Conservation (phyloP, 2,888 invertebrate species). For the Caradrina clavipalpis region DNA sequence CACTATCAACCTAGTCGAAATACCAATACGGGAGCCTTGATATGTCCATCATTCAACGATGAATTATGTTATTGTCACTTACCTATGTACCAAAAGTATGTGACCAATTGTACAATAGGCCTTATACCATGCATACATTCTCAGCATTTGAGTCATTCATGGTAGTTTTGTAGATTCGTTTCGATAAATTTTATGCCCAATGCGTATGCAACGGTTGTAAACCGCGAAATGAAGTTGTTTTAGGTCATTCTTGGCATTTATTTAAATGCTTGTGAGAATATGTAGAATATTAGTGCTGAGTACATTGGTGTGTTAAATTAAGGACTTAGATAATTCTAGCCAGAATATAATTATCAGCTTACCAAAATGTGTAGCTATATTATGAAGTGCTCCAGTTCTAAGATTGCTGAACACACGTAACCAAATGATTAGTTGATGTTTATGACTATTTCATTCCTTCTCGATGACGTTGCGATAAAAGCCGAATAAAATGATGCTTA, state of each 20-base stretch:
- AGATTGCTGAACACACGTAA: conserved; percentile 12
- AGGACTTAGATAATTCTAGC: neutral
- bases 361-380: conserved; percentile 11
- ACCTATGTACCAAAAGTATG: conserved; percentile 32
- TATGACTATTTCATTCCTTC: conserved; percentile 28
- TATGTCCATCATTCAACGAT: conserved; percentile 77
- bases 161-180: conserved; percentile 26
- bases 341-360: conserved; percentile 13
- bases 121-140: conserved; percentile 61
- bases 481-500: conserved; percentile 44
- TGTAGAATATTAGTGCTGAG: conserved; percentile 2
- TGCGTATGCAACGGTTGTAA: conserved; percentile 22
- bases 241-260: conserved; percentile 44
- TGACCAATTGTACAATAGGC: conserved; percentile 3
- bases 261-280: conserved; percentile 40
- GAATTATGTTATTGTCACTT: conserved; percentile 72
- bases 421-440: conserved; percentile 26
- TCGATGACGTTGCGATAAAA: conserved; percentile 47
- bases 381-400: conserved; percentile 6
- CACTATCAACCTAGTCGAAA: conserved; percentile 49
- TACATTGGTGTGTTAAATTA: conserved; percentile 1
- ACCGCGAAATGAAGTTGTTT: conserved; percentile 37
- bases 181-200: conserved; percentile 35
- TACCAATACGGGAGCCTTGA: conserved; percentile 76
- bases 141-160: conserved; percentile 46